Base-by-base conservation (phyloP, 2,888 invertebrate genomes). In the Nudaria mundana region DNA sequence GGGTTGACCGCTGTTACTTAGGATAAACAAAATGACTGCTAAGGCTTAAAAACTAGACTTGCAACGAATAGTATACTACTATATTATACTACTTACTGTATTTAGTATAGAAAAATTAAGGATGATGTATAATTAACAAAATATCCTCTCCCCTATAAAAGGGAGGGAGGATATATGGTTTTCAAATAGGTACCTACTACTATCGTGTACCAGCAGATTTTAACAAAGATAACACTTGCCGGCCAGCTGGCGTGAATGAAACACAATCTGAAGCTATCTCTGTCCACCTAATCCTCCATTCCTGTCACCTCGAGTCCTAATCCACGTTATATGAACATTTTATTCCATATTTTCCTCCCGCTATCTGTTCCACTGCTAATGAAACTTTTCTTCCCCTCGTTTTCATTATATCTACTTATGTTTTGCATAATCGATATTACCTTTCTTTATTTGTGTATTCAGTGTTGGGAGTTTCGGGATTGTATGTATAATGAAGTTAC, bases 271-370 rank as follows among this genome's bases (percentile, higher is more conserved):
- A 55, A 42, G 44, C 47, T 46, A 42, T 36, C 49, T 49, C 39
- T 48, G 37, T 51, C 53, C n/a, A n/a, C n/a, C n/a, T 55, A 60
- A 62, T 53, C 57, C 52, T 39, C 46, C 52, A 58, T 63, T 59
- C 44, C 52, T n/a, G 47, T 42, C 49, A 42, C 49, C 44, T 40
- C 48, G 53, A 42, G 37, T 39, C 57, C 54, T 73, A 69, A 71
- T 71, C 70, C 63, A 43, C 45, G 59, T 47, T 61, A 55, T 63
- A 66, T 66, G 63, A 65, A 61, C 67, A 68, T 69, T n/a, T 76
- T 73, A 76, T 77, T 71, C 79, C 69, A 78, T 78, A 77, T 73
- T 74, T 20, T 72, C 69, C 71, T 64, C 53, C 53, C 48, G 61
- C 59, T 52, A 59, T 56, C 60, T 61, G 64, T 63, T 63, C 65